Evolutionary conservation across 2,113 vertebrate genomes (phyloP).

Genomic region (Chaetodon trifascialis): DNA sequence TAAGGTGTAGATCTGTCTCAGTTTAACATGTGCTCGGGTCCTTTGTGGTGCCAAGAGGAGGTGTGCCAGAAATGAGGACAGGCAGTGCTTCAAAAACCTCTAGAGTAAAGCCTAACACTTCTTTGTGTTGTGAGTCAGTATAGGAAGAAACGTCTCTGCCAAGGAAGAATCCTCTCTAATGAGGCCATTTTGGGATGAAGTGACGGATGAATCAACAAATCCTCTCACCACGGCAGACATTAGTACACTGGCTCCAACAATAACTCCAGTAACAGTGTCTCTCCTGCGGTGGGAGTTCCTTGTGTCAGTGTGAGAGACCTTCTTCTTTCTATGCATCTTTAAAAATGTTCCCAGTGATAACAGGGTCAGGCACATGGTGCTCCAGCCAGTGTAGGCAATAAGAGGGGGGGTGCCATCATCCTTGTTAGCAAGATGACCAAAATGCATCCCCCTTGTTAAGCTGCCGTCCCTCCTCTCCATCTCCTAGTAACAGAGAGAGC

Average conservation of each 20-base stretch:
- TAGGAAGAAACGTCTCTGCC: slow-evolving; percentile 29
- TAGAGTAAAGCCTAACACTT: slow-evolving; percentile 18
- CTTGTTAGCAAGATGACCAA: too few relatives aligned
- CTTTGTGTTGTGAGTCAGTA: slow-evolving; percentile 46
- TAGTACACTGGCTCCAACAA: background rate
- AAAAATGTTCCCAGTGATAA: slow-evolving; percentile 2
- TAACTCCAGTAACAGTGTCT: slow-evolving; percentile 23
- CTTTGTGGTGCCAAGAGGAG: slow-evolving; percentile 14
- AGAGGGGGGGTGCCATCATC: too few relatives aligned
- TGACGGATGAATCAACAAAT: slow-evolving; percentile 35
- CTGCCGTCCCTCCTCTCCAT: too few relatives aligned
- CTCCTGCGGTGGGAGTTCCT: background rate
- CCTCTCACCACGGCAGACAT: background rate
- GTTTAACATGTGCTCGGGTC: slow-evolving; percentile 49
- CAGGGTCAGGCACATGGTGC: background rate
- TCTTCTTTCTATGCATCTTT: background rate
- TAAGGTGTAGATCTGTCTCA: slow-evolving; percentile 42
- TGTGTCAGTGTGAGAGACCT: slow-evolving; percentile 1
- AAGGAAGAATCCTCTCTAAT: slow-evolving; percentile 45
- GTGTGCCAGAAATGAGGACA: slow-evolving; percentile 52
- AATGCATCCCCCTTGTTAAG: too few relatives aligned
- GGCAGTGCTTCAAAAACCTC: slow-evolving; percentile 31
- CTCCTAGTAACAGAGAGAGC: too few relatives aligned
- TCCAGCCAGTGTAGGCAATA: background rate
- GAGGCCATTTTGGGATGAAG: slow-evolving; percentile 56